Percentiles rank a stretch among this genome's conserved stretches.
Evolutionary conservation across 2,113 vertebrate species (phyloP).

Genomic region (Okapia johnstoni): DNA sequence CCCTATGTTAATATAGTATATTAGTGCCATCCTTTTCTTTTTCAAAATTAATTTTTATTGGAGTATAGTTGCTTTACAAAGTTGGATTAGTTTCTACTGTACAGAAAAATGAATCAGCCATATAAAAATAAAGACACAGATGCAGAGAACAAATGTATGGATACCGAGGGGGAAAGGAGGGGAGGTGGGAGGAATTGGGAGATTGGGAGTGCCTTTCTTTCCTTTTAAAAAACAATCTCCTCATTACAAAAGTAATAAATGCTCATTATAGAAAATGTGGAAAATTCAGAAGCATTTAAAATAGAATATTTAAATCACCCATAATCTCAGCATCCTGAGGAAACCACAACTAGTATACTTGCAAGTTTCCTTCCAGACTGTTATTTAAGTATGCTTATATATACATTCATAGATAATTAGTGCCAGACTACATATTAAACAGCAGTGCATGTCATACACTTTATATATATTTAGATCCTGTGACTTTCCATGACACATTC

Average conservation of each 20-base stretch:
- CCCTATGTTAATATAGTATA: not conserved
- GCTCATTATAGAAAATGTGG: conserved; percentile 11
- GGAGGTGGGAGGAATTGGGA: not conserved
- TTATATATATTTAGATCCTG: not conserved
- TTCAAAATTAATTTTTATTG: not conserved
- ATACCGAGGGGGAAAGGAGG: not conserved
- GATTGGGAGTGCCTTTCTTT: not conserved
- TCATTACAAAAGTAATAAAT: conserved; percentile 23
- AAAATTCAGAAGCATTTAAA: not conserved
- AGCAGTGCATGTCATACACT: not conserved
- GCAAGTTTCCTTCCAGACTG: not conserved
- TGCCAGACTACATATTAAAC: not conserved
- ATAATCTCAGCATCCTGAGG: not conserved
- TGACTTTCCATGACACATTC: not conserved
- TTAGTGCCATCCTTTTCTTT: not conserved
- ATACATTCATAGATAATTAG: not conserved
- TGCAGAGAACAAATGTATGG: not conserved
- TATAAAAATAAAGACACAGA: not conserved
- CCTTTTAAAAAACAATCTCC: conserved; percentile 1
- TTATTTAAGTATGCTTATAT: not conserved
- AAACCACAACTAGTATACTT: not conserved
- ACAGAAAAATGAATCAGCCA: not conserved
- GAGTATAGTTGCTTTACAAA: not conserved
- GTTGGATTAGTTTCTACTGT: not conserved
- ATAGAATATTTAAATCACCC: conserved; percentile 37